Conservation (phyloP, 2,113 vertebrate species). For the Lampris megalopsis region DNA sequence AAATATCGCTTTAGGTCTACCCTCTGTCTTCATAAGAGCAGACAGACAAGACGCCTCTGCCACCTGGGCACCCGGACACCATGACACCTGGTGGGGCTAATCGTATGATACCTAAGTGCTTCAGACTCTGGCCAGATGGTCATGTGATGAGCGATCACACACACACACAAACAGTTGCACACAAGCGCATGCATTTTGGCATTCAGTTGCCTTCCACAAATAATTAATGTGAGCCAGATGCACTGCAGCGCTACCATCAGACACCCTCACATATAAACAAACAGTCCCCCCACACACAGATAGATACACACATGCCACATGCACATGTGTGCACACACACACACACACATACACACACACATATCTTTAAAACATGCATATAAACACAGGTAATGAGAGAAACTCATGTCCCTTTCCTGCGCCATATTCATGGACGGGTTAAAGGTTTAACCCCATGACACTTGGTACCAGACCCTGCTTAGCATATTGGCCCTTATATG, state of each 20-base stretch:
- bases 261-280: too few species aligned
- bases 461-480: neutral
- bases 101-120: slow-evolving; percentile 69
- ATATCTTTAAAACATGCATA: slow-evolving; percentile 36
- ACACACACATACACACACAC: neutral
- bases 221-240: slow-evolving; percentile 79
- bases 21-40: slow-evolving; percentile 15
- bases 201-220: slow-evolving; percentile 66
- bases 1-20: slow-evolving; percentile 44
- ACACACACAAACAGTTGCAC: slow-evolving; percentile 10
- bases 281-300: neutral
- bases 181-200: slow-evolving; percentile 43
- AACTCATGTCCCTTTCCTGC: slow-evolving; percentile 13
- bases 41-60: slow-evolving; percentile 33
- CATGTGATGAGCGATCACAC: slow-evolving; percentile 47
- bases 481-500: slow-evolving; percentile 1
- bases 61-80: slow-evolving; percentile 57
- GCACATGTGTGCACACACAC: neutral
- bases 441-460: neutral
- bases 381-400: slow-evolving; percentile 20
- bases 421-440: slow-evolving; percentile 5
- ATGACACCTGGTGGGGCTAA: slow-evolving; percentile 68
- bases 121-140: slow-evolving; percentile 77
- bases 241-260: slow-evolving; percentile 48
- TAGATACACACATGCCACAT: neutral